Base-by-base conservation (phyloP, 2,797 vertebrate species). In the Podarcis siculus region DNA sequence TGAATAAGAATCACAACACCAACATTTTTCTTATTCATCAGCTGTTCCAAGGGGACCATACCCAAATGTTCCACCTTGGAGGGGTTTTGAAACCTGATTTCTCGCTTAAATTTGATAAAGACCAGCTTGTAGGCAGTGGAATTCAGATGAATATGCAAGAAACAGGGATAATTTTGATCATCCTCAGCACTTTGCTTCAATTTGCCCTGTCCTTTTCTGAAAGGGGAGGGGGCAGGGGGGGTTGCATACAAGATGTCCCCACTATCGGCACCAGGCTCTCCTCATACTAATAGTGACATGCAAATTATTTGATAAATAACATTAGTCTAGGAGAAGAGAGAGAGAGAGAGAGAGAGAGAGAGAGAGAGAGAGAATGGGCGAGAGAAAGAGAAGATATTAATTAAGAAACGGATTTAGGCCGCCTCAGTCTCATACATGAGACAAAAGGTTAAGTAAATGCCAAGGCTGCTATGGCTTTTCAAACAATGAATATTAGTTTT, bases 391-490 rank as follows among this genome's bases (percentile, higher is more conserved):
- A 97, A 97, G 98, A 98, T 99, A 99, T 98, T 99, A 99, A 99
- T 99, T 99, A 99, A 98, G 98, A 97, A 97, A 97, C 98, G 98
- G 98, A 98, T 98, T 98, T 98, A 98, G 98, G 97, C 98, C 98
- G 98, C 98, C 98, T 98, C 97, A 97, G 97, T 97, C 98, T 98
- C 97, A 98, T 98, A 98, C 98, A 98, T 97, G 97, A 98, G 98
- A 98, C 98, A 98, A 98, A 99, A 99, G 98, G 98, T 99, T 99
- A 99, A 99, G 98, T 98, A 99, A 99, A 99, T 99, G 98, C 98
- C 98, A 99, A 98, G 98, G 97, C 98, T 96, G 96, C 97, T 96
- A 97, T 98, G 98, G 97, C 98, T 98, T 98, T 98, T 98, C 98
- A 99, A 99, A 99, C 98, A 99, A 98, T 98, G 98, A 98, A 98